These are phyloP conservation scores for Tigriopus japonicus DNA, from an alignment of 1,140 invertebrate species.

Conservation along the genomic window DNA sequence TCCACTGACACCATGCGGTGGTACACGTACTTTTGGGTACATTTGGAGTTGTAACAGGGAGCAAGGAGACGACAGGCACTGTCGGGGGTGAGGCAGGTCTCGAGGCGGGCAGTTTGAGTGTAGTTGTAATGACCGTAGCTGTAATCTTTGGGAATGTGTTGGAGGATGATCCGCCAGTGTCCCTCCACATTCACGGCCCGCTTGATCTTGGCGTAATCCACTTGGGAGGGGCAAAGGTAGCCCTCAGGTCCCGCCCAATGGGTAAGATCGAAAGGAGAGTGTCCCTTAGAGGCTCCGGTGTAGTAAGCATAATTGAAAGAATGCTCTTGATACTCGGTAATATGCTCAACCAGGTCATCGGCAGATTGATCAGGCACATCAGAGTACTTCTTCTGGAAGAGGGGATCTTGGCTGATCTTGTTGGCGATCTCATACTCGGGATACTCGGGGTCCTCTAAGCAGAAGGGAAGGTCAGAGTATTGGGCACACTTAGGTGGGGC, in stretches of 20 bases:
- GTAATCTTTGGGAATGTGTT: conserved; percentile 14
- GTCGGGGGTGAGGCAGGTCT: conserved; percentile 20
- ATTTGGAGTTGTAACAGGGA: conserved; percentile 21
- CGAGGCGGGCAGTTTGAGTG: conserved; percentile 19
- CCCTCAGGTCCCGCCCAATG: conserved; percentile 21
- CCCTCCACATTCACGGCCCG: conserved; percentile 19
- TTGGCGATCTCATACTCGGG: conserved; percentile 19
- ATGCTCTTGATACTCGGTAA: conserved; percentile 17
- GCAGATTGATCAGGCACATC: conserved; percentile 20
- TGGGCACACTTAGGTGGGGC: conserved; percentile 18
- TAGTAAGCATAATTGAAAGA: conserved; percentile 18
- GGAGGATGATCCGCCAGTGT: conserved; percentile 19
- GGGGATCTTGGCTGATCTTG: conserved; percentile 17
- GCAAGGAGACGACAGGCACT: conserved; percentile 20
- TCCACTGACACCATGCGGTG: conserved; percentile 21
- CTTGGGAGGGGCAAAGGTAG: conserved; percentile 19
- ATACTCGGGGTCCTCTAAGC: conserved; percentile 19
- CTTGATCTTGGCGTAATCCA: conserved; percentile 17
- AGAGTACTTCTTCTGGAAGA: conserved; percentile 19
- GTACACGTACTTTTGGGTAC: conserved; percentile 21
- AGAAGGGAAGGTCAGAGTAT: conserved; percentile 16
- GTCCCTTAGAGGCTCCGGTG: conserved; percentile 18
- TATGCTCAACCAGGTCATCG: conserved; percentile 18
- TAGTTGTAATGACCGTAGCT: conserved; percentile 17
- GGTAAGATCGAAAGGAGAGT: conserved; percentile 15